phyloP scores from a whole-genome alignment of 92 coral and sea anemone species.

The Actinernus sp. region DNA sequence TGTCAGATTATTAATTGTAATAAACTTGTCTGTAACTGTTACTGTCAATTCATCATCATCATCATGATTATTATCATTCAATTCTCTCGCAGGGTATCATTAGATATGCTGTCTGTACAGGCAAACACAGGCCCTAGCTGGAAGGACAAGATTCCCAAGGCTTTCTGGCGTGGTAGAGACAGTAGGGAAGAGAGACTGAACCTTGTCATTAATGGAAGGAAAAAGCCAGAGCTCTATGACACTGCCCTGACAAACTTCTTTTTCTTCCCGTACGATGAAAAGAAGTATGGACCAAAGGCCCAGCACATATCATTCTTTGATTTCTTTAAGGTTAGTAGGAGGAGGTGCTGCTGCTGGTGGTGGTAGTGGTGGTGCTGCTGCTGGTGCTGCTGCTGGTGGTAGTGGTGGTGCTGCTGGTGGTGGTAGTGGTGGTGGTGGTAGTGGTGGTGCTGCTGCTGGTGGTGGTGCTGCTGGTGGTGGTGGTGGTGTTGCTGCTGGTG shows the following conservation, averaged over 20 bases:
- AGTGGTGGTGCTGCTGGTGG: too few species aligned
- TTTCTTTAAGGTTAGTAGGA: constrained; percentile 94
- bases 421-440: too few species aligned
- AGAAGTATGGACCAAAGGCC: constrained; percentile 93
- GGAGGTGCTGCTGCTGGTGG: too few species aligned
- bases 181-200: constrained; percentile 91
- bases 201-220: constrained; percentile 87
- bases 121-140: constrained; percentile 94
- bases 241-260: constrained; percentile 97
- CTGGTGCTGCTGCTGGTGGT: too few species aligned
- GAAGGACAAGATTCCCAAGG: constrained; percentile 89
- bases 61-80: too few species aligned
- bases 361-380: too few species aligned
- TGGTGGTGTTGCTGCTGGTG: too few species aligned
- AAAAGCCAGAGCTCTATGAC: constrained; percentile 90
- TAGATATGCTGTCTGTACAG: constrained; percentile 94
- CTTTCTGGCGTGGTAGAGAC: constrained; percentile 98
- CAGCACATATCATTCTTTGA: constrained; percentile 94
- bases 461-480: too few species aligned
- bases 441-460: too few species aligned
- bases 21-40: too few species aligned
- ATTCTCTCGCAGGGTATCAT: constrained; percentile 65
- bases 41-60: too few species aligned
- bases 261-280: constrained; percentile 93
- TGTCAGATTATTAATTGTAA: too few species aligned